Base-by-base conservation (phyloP, 2,797 vertebrate genomes). In the Triplophysa bombifrons region DNA sequence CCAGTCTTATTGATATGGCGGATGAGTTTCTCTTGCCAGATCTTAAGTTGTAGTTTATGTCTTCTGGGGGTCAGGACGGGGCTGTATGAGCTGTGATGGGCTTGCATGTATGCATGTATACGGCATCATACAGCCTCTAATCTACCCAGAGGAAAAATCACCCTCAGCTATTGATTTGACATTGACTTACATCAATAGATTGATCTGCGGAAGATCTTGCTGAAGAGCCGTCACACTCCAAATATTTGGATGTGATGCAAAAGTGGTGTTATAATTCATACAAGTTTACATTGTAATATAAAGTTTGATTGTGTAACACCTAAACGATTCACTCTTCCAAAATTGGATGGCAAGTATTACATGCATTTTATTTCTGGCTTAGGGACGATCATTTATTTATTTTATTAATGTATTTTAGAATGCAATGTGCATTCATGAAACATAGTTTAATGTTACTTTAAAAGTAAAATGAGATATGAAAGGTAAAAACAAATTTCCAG, bases 91-190 rank as follows among this genome's bases (percentile, higher is more conserved):
- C 61, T 27, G 3, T 50, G 58, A 53, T 38, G 38, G 61, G 76
- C 66, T 71, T 86, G 87, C 87, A 88, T 88, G 70, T 67, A 0
- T 82, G 80, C 84, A 85, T 85, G 84, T 51, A 53, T 60, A n/a
- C 44, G 34, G 53, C 72, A 88, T 90, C 88, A 90, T 91, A 90
- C 89, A 91, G 88, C 80, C 76, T 90, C 48, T 50, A 20, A 72
- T 86, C 74, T 56, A 55, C 22, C 34, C 78, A 69, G 14, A 58
- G 63, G 60, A 65, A 17, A 44, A 78, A 78, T 38, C 20, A 48
- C 12, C 46, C 13, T 48, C 11, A 48, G 46, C 41, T 58, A 71
- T 22, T 61, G 46, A 51, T 72, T 4, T 64, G 14, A 64, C 61
- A 64, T 63, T 9, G 16, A 68, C 55, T 50, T 19, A 10, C 69